Evolutionary conservation across 35 echinoderm and acorn worm species (phyloP).

Genomic region (Stichopus chloronotus): DNA sequence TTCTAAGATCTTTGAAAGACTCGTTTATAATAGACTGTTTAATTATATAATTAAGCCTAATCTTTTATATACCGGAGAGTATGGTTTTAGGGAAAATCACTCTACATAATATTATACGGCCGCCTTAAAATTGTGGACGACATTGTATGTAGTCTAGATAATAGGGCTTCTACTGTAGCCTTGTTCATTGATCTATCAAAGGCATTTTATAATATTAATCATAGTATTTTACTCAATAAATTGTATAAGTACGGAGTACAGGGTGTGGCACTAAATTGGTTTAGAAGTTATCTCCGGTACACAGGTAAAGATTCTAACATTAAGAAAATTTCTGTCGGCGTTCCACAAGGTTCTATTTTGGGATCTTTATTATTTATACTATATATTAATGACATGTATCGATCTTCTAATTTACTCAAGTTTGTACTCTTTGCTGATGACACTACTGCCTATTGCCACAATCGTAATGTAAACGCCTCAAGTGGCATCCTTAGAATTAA

Average conservation of each 20-base stretch:
- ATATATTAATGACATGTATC: background rate
- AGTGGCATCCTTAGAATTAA: slow-evolving; percentile 14
- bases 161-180: background rate
- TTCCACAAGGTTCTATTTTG: slow-evolving; percentile 39
- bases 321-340: background rate
- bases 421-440: slow-evolving; percentile 46
- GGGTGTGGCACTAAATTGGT: slow-evolving; percentile 6
- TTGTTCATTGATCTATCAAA: slow-evolving; percentile 6
- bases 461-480: background rate
- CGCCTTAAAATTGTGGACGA: background rate
- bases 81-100: slow-evolving; percentile 19
- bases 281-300: background rate
- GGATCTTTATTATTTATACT: slow-evolving; percentile 19
- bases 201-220: background rate
- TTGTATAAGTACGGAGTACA: background rate
- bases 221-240: background rate
- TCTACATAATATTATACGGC: slow-evolving; percentile 33
- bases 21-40: slow-evolving; percentile 8
- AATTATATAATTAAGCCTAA: background rate
- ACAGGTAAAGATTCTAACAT: background rate
- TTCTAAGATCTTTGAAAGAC: slow-evolving; percentile 29
- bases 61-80: slow-evolving; percentile 4
- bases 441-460: slow-evolving; percentile 8
- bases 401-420: background rate
- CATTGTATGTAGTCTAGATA: background rate